Percentiles rank a stretch among this genome's conserved stretches.
Conservation (phyloP, 2,797 vertebrate genomes). For the Cheirogaleus major region DNA sequence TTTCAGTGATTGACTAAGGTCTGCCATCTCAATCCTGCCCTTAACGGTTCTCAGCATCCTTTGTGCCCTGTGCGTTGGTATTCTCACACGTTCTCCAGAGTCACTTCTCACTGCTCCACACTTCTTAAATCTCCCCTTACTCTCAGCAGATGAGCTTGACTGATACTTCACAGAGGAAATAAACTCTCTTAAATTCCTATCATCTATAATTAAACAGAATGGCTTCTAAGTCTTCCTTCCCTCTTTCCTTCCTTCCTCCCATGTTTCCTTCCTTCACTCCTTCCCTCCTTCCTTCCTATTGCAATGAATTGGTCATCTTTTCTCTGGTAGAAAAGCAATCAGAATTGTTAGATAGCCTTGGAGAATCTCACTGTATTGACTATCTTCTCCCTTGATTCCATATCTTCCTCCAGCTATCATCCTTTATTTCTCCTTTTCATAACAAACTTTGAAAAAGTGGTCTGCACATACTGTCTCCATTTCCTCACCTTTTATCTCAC, state of each 20-base stretch:
- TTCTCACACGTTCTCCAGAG: neutral
- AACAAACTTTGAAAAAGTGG: neutral
- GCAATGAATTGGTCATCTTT: neutral
- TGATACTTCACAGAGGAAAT: neutral
- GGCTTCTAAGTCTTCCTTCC: neutral
- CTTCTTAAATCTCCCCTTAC: neutral
- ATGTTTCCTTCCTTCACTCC: too few relatives aligned
- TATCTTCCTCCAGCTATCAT: neutral
- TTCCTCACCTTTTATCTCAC: neutral
- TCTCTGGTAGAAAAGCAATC: neutral
- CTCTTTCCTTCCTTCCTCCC: neutral
- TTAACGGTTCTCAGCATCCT: neutral
- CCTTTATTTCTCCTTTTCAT: neutral
- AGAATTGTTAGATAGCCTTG: neutral
- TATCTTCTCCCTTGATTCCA: neutral
- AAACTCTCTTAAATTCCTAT: neutral
- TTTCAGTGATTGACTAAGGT: neutral
- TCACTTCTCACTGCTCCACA: neutral
- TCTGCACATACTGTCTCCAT: neutral
- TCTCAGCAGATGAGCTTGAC: neutral
- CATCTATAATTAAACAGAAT: neutral
- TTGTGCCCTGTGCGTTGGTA: neutral
- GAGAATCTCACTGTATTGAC: neutral
- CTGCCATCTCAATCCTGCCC: neutral
- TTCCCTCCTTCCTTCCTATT: neutral